Evolutionary conservation across 1,140 invertebrate species (phyloP).

Genomic region (Bilobella aurantiaca): DNA sequence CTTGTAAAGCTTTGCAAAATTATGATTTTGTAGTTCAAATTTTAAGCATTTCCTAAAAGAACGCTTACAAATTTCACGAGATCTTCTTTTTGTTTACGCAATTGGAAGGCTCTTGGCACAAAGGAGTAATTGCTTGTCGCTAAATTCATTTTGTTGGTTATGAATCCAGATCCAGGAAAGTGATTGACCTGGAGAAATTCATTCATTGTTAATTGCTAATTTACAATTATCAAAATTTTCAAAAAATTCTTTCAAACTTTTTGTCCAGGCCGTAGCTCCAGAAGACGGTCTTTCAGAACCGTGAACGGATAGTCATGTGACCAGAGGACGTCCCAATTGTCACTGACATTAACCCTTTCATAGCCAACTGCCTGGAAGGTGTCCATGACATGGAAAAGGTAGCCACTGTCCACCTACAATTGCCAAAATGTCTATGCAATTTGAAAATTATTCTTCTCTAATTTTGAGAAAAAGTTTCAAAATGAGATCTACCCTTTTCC

Average conservation of each 20-base stretch:
- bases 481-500: slow-evolving; percentile 21
- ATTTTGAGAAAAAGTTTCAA: too few species aligned
- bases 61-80: slow-evolving; percentile 60
- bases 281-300: slow-evolving; percentile 48
- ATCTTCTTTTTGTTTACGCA: slow-evolving; percentile 63
- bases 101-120: slow-evolving; percentile 76
- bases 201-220: neutral
- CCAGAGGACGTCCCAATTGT: slow-evolving; percentile 79
- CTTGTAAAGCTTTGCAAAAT: too few species aligned
- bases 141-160: slow-evolving; percentile 88
- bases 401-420: slow-evolving; percentile 47
- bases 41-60: too few species aligned
- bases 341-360: slow-evolving; percentile 44
- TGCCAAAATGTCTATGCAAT: neutral
- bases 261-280: slow-evolving; percentile 58
- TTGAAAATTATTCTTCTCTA: slow-evolving; percentile 1
- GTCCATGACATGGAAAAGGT: slow-evolving; percentile 65
- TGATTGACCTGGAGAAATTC: slow-evolving; percentile 62
- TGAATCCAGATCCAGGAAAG: slow-evolving; percentile 85
- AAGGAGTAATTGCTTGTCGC: slow-evolving; percentile 63
- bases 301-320: slow-evolving; percentile 85
- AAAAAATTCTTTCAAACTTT: slow-evolving; percentile 40
- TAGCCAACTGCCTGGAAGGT: slow-evolving; percentile 65
- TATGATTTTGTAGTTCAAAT: too few species aligned
- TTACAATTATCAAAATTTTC: neutral